Base-by-base conservation (phyloP, 2,888 invertebrate genomes). In the Andrena dorsata region DNA sequence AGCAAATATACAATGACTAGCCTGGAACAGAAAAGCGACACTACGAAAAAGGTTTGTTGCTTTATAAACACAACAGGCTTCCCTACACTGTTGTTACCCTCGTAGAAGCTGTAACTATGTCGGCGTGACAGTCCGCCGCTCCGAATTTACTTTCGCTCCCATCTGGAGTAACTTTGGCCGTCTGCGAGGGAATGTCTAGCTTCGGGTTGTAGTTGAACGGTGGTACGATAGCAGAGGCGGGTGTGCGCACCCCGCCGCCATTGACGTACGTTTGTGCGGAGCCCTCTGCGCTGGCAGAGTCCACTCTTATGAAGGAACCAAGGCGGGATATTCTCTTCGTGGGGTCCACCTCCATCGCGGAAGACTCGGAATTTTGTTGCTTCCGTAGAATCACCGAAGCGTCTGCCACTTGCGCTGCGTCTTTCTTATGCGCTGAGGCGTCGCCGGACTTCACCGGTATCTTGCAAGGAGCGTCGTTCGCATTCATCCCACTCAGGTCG, bases 241-340 rank as follows among this genome's bases (percentile, higher is more conserved):
- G 89, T 35, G 87, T 82, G 13, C 90, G 89, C 7, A 86, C 78
- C 10, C 69, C 70, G 16, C 66, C 70, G 26, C 84, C 87, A n/a
- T 49, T 76, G 0, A 75, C 23, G 2, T 76, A 76, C 1, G 72
- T 65, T 58, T 83, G 88, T 49, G 81, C 66, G 41, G 74, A 51
- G 16, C 83, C 78, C 30, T 89, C 87, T 30, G 84, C 73, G 13
- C 89, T 90, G 6, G 90, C 80, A n/a, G 92, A 82, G 68, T 95
- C 95, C 66, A 95, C 94, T 32, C 94, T 90, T 65, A 95, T 94
- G 84, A 95, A 95, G 7, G 95, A 95, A n/a, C 95, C 95, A 71
- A 95, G 92, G 30, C 95, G 93, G 7, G 95, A 95, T 78, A 95
- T 89, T 65, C 95, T 91, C 85, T 95, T 95, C 10, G 93, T 90